Evolutionary conservation across 2,888 invertebrate genomes (phyloP).

Genomic region (Acanthococcus lagerstroemiae): DNA sequence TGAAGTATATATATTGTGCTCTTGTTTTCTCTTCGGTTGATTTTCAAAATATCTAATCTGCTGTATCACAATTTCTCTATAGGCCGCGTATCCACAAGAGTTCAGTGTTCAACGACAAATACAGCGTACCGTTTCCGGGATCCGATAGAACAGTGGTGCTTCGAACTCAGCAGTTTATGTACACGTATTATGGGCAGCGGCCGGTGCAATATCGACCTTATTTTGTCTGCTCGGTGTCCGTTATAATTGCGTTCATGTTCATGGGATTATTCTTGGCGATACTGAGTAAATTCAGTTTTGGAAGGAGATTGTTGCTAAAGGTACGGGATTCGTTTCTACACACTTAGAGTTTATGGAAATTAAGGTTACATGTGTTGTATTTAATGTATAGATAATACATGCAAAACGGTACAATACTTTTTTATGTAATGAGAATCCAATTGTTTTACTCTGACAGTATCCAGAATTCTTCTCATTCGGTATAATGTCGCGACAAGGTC

Average conservation of each 20-base stretch:
- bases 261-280: constrained; percentile 53
- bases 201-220: constrained; percentile 55
- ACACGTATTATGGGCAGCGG: constrained; percentile 51
- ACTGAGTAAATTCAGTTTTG: constrained; percentile 52
- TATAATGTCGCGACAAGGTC: constrained; percentile 54
- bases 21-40: too few species aligned
- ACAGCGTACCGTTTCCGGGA: constrained; percentile 71
- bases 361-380: not conserved
- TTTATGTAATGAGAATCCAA: too few species aligned
- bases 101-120: constrained; percentile 41
- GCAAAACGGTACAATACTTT: too few species aligned
- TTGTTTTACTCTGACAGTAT: too few species aligned
- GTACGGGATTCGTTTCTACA: constrained; percentile 41
- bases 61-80: too few species aligned
- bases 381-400: too few species aligned
- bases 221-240: constrained; percentile 65
- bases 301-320: constrained; percentile 55
- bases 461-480: constrained; percentile 65
- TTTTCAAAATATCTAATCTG: too few species aligned
- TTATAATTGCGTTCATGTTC: constrained; percentile 51
- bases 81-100: constrained; percentile 16
- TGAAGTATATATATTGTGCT: constrained; percentile 1
- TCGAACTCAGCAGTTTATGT: constrained; percentile 68
- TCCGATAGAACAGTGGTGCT: constrained; percentile 72
- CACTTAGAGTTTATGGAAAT: not conserved